Evolutionary conservation across 2,113 vertebrate genomes (phyloP), one percentile per base, ranked within the genome.

Genomic region (Periophthalmus modestus): DNA sequence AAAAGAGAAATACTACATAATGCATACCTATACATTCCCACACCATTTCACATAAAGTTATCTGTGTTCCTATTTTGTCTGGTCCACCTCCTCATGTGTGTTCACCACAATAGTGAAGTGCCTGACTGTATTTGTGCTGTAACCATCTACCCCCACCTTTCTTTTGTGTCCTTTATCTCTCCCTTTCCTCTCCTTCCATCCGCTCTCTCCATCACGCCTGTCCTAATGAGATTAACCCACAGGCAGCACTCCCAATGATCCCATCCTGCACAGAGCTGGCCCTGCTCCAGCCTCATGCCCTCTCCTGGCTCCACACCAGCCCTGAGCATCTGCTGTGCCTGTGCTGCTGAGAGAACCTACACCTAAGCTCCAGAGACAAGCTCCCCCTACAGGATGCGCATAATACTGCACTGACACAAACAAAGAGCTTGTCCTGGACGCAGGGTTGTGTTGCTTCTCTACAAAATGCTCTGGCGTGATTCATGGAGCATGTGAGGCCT

Each of bases 141-240:
- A 69, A 63, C 87, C 80, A 73, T 84, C 69, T 72, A 75, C 73
- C 75, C 73, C 62, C 71, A 71, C 66, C 68, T 61, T 76, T 66
- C 59, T 34, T n/a, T 47, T 68, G 50, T 62, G 73, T 83, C 78
- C 76, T 81, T 85, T 87, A 75, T 78, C 79, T 85, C 90, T 89
- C 89, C 92, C 91, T 88, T 80, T 85, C 87, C 77, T 89, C 78
- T 85, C 87, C 77, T 73, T 85, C 83, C 83, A 81, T 90, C 90
- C 89, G 19, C 52, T n/a, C 52, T 54, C 52, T 54, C 19, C 52
- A 54, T 54, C 52, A n/a, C 52, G 83, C 88, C 87, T 91, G 89
- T 68, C 12, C 74, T 93, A 93, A 92, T 93, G 88, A 89, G 89
- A 92, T 93, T 92, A 92, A 88, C 85, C 83, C 73, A 73, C 36